Conservation (phyloP, 2,797 vertebrate species). For the Graptemys geographica region DNA sequence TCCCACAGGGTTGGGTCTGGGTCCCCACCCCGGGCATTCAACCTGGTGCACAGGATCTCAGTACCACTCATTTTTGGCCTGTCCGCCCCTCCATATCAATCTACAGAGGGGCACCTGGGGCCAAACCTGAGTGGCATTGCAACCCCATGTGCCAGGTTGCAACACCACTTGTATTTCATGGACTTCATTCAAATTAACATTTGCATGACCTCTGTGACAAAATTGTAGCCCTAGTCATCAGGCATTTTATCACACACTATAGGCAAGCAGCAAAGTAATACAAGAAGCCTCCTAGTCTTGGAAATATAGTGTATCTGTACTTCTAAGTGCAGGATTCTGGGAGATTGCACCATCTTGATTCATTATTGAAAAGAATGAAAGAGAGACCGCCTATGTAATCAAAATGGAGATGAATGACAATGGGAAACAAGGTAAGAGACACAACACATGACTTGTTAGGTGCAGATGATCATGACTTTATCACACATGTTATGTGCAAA, state of each 20-base stretch:
- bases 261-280: not conserved
- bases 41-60: not conserved
- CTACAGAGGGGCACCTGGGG: not conserved
- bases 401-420: not conserved
- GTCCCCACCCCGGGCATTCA: not conserved
- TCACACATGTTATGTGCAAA: not conserved
- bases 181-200: not conserved
- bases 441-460: not conserved
- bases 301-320: not conserved
- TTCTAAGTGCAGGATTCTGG: not conserved
- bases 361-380: not conserved
- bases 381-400: not conserved
- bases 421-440: not conserved
- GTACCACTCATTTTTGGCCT: not conserved
- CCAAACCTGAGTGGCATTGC: not conserved
- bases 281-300: not conserved
- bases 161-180: not conserved
- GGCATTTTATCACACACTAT: not conserved
- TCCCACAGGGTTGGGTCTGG: not conserved
- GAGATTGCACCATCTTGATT: not conserved
- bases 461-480: not conserved
- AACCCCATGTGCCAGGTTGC: not conserved
- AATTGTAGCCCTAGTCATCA: not conserved
- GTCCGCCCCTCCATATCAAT: not conserved
- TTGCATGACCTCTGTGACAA: not conserved